Base-by-base conservation (phyloP, 2,113 vertebrate genomes). In the Oceanites oceanicus region DNA sequence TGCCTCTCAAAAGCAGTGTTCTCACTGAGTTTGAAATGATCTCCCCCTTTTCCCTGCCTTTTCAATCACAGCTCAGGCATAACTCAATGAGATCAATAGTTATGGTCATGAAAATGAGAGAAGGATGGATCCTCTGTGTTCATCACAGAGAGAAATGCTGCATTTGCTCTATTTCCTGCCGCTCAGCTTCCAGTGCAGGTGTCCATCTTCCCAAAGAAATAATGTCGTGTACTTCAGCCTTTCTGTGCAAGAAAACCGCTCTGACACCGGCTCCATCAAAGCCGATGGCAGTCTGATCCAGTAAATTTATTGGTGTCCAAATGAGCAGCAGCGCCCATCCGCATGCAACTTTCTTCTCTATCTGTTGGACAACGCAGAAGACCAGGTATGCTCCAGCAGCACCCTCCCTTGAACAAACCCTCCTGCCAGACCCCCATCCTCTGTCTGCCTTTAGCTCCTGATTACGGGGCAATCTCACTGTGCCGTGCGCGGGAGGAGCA, bases 381-480 rank as follows among this genome's bases (percentile, higher is more conserved):
- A 29, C 7, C 47, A 30, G 8, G 11, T 10, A 6, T 49, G 50
- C 18, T 59, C 63, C 40, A 15, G 72, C 59, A 56, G 77, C 40
- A 50, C 20, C 23, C 34, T 66, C 15, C 19, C 22, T 34, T 29
- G 29, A 56, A 44, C 9, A 32, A 34, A 45, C 55, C 15, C 17
- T 65, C 44, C 71, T 44, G 38, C 59, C 42, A 25, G 29, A 20
- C 9, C 26, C 50, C 12, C 42, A 25, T 14, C 52, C 45, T 71
- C 56, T 27, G 19, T 6, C 50, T 65, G 25, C 56, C 17, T 52
- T 56, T 50, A 40, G 8, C 23, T 62, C 47, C 29, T 5, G 29
- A 7, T n/a, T 6, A 7, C 0, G 26, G n/a, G 38, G 15, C 27
- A 22, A 17, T 9, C 11, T 45, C 68, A 34, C 0, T 0, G 66